These are phyloP conservation scores for Sminthurides aquaticus DNA, from an alignment of 2,888 invertebrate species.

Conservation along the genomic window DNA sequence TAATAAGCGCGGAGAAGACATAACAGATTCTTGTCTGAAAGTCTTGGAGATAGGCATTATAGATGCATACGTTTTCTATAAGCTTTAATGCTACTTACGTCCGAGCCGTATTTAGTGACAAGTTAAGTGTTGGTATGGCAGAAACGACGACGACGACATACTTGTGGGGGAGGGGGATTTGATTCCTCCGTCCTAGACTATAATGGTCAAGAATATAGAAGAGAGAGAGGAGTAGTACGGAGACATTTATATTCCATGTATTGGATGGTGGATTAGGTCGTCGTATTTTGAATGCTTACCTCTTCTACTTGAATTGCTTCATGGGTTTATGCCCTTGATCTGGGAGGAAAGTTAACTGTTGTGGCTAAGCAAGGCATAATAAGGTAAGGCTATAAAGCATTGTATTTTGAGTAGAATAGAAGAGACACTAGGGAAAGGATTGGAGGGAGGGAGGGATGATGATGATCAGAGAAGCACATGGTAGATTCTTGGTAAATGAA, in stretches of 20 bases:
- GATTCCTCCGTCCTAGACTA: background rate
- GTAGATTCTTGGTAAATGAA: conserved; percentile 43
- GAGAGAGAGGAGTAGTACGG: background rate
- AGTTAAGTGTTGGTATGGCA: no score
- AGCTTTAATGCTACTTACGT: no score
- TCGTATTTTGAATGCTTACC: background rate
- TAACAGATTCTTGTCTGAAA: no score
- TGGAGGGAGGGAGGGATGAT: background rate
- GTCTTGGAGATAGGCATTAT: no score
- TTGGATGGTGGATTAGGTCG: background rate
- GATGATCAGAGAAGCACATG: conserved; percentile 21
- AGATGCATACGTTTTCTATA: no score
- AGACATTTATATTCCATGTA: background rate
- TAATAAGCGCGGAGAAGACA: no score
- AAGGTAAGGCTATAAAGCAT: no score
- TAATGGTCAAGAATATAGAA: background rate
- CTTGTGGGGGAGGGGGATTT: background rate
- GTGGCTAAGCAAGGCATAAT: no score
- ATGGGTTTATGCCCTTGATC: no score
- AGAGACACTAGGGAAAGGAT: background rate
- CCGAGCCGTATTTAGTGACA: no score
- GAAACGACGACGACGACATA: background rate
- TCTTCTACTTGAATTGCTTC: no score
- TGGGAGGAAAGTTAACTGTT: no score
- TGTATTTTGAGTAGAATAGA: conserved; percentile 28